Evolutionary conservation across 23 tunicate species (phyloP).

Genomic region (Styela plicata): DNA sequence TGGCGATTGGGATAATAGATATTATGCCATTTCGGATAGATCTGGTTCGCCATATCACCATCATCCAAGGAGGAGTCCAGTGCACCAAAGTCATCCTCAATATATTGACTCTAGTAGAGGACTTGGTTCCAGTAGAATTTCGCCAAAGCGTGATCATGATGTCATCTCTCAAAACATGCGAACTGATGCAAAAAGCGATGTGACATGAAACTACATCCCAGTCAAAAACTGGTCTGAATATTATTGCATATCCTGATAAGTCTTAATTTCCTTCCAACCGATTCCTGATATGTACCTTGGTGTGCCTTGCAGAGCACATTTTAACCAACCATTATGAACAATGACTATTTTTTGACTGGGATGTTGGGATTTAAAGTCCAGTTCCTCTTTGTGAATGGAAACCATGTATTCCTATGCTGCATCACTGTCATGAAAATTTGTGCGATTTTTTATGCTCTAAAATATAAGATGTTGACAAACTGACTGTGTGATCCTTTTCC

Average conservation of each 20-base stretch:
- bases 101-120: background rate
- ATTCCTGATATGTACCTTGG: too few species aligned
- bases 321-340: too few species aligned
- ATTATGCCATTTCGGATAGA: background rate
- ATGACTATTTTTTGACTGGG: too few species aligned
- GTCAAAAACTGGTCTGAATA: background rate
- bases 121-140: background rate
- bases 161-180: background rate
- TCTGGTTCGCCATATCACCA: background rate
- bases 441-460: background rate
- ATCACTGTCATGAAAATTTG: background rate
- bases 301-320: too few species aligned
- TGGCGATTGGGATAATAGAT: background rate
- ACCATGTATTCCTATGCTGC: background rate
- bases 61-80: background rate
- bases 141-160: background rate
- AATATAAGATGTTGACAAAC: background rate
- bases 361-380: too few species aligned
- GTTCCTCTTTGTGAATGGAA: too few species aligned
- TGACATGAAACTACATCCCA: background rate
- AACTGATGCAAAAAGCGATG: background rate
- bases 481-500: too few species aligned
- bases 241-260: too few species aligned
- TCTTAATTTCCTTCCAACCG: too few species aligned
- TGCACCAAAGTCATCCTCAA: background rate